Conservation (phyloP, 2,113 vertebrate genomes). For the Coryphaenoides rupestris region DNA sequence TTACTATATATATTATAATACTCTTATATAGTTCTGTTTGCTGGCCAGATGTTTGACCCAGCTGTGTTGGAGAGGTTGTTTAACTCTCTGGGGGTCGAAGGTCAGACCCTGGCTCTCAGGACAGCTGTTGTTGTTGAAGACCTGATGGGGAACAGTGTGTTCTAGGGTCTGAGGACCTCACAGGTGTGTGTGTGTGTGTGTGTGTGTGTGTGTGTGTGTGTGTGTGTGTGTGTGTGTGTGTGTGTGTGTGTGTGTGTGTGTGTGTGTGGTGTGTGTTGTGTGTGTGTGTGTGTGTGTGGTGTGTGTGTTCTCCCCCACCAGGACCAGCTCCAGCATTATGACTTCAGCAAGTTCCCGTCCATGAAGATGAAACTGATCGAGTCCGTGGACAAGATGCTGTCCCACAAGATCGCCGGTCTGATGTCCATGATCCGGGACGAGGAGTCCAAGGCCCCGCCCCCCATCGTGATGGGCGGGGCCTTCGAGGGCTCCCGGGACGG, state of each 20-base stretch:
- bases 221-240: not conserved
- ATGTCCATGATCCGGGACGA: conserved; percentile 91
- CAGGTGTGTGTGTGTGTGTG: not conserved
- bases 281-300: conserved; percentile 13
- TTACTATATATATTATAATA: too few relatives aligned
- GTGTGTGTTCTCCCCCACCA: conserved; percentile 42
- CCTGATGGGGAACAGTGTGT: too few relatives aligned
- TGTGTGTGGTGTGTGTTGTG: conserved; percentile 12
- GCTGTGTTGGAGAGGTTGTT: too few relatives aligned
- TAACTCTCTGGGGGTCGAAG: too few relatives aligned
- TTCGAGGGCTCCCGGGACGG: conserved; percentile 90
- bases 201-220: not conserved
- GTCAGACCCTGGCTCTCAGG: too few relatives aligned
- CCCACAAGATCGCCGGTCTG: conserved; percentile 84
- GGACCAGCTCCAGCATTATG: conserved; percentile 89
- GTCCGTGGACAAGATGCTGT: conserved; percentile 92
- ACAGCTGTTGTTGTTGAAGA: too few relatives aligned
- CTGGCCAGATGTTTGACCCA: too few relatives aligned
- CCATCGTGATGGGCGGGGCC: conserved; percentile 88
- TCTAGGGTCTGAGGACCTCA: too few relatives aligned
- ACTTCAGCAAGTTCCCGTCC: conserved; percentile 94
- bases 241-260: conserved; percentile 5
- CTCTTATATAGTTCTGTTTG: too few relatives aligned
- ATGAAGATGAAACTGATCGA: conserved; percentile 94
- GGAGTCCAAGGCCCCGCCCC: conserved; percentile 80